phyloP scores from a whole-genome alignment of 2,797 vertebrate genomes.

The Chaetodon trifasciatus region DNA sequence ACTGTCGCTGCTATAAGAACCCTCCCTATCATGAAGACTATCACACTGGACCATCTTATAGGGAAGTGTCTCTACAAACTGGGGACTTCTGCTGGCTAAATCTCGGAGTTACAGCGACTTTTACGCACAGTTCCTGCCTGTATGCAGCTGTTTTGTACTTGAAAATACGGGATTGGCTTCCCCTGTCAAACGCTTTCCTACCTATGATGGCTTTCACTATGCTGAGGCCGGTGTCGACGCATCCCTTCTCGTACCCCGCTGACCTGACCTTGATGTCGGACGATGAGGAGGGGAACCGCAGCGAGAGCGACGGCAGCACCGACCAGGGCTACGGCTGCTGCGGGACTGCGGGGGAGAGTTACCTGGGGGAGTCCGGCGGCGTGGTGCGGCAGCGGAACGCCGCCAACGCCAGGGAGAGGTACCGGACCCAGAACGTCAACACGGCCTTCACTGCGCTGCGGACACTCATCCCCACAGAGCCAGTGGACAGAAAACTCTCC shows the following conservation, averaged over 20 bases:
- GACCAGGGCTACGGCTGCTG: conserved; percentile 90
- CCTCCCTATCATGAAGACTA: conserved; percentile 25
- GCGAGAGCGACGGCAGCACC: conserved; percentile 90
- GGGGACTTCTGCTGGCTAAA: conserved; percentile 5
- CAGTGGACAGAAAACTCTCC: conserved; percentile 92
- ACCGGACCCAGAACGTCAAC: conserved; percentile 93
- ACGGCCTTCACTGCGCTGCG: conserved; percentile 91
- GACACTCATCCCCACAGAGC: conserved; percentile 93
- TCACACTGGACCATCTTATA: conserved; percentile 31
- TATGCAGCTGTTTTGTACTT: conserved; percentile 18
- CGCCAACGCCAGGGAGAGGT: conserved; percentile 90
- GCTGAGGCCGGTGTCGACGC: conserved; percentile 88
- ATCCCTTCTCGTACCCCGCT: conserved; percentile 85
- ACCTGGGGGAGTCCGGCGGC: conserved; percentile 69
- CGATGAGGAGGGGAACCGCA: conserved; percentile 85
- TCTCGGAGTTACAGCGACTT: conserved; percentile 14
- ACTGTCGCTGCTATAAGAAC: conserved; percentile 61
- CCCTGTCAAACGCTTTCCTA: neutral
- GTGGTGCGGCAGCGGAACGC: conserved; percentile 90
- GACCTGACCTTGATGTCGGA: conserved; percentile 88
- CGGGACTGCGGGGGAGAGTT: conserved; percentile 72
- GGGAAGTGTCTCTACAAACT: conserved; percentile 41
- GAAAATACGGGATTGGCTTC: conserved; percentile 9
- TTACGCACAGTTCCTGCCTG: conserved; percentile 31
- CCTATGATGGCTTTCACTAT: conserved; percentile 88